Evolutionary conservation across 2,888 invertebrate species (phyloP), one percentile per base, ranked within the genome.

Genomic region (Mongoloraphidia duomilia): DNA sequence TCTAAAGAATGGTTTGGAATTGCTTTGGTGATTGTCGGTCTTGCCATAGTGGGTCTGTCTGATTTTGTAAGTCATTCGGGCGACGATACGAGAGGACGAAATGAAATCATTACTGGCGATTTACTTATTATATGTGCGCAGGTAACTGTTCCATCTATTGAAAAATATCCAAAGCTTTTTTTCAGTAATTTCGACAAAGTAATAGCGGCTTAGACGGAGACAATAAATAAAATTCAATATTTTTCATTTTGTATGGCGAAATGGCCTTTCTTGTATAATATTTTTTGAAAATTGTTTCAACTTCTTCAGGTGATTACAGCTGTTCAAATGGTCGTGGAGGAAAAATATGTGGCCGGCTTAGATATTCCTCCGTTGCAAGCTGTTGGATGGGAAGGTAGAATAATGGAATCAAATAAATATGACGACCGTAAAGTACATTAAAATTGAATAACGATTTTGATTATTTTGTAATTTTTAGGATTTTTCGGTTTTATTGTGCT

Each of bases 281-380:
- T 17, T 41, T 47, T 37, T 34, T 41, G 9, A 33, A 14, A n/a
- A 49, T 44, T 40, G 42, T 47, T 45, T 48, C 37, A 50, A 41
- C 35, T 46, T 44, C 54, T 59, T 60, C 74, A 82, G 68, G 79
- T 96, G 44, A 79, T 96, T 55, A 83, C 84, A 13, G 85, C 93
- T 0, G 76, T 82, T 49, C 94, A 95, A 70, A 92, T 95, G 85
- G 92, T 96, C 0, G 82, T 89, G 53, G 96, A 97, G 66, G 95
- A 97, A 65, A 91, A 90, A 68, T 90, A 82, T 65, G 80, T 96
- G 0, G 72, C 80, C 50, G 82, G 85, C 45, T 74, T 83, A 57
- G 88, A 92, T 66, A 88, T 95, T 44, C 88, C 91, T 0, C 80
- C 95, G 0, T 69, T 96, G 52, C 88, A 91, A 65, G 94, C 90